Conservation (phyloP, 2,888 invertebrate genomes). For the Lycophotia porphyrea region DNA sequence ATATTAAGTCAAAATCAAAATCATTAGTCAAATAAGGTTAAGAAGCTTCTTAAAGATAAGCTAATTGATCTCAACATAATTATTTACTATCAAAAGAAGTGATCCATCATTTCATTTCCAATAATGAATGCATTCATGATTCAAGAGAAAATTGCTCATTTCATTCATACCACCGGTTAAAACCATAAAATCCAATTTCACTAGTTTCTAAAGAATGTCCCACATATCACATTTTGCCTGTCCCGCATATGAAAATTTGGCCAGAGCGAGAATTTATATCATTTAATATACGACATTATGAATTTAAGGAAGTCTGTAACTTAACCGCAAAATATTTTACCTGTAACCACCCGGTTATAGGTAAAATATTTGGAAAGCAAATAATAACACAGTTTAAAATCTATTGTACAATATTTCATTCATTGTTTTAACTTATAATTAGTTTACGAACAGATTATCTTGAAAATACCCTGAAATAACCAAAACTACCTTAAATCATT, state of each 20-base stretch:
- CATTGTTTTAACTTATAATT: background rate
- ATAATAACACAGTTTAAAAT: slow-evolving; percentile 6
- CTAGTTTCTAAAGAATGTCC: slow-evolving; percentile 37
- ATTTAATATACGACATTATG: slow-evolving; percentile 76
- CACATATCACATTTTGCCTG: slow-evolving; percentile 55
- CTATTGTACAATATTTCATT: background rate
- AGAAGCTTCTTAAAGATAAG: too few species aligned
- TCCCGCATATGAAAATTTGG: slow-evolving; percentile 69
- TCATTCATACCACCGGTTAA: slow-evolving; percentile 6
- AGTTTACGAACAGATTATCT: background rate
- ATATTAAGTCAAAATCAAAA: background rate
- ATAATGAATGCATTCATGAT: background rate
- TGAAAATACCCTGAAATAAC: background rate
- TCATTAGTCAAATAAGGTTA: too few species aligned
- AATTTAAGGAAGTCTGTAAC: slow-evolving; percentile 40
- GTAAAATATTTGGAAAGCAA: background rate
- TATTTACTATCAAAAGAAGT: too few species aligned
- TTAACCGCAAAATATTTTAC: slow-evolving; percentile 38
- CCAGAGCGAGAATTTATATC: slow-evolving; percentile 77
- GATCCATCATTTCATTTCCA: background rate
- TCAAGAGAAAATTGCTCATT: background rate
- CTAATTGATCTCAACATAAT: too few species aligned
- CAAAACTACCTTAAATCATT: background rate
- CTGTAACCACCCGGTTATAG: too few species aligned
- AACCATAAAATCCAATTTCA: slow-evolving; percentile 33